Base-by-base conservation (phyloP, 2,797 vertebrate species). In the Sciurus vulgaris region DNA sequence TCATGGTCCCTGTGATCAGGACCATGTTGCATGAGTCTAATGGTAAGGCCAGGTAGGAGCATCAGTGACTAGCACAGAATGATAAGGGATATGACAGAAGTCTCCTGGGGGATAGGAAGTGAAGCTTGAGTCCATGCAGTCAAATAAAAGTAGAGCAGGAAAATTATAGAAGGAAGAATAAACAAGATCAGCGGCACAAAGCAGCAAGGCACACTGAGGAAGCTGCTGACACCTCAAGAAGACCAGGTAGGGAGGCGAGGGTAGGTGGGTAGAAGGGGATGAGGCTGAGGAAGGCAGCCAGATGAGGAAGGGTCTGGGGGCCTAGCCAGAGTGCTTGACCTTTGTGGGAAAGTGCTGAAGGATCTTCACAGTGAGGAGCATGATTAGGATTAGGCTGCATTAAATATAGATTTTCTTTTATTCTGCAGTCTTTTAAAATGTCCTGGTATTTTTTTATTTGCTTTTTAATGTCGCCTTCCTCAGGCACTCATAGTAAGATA, bases 361-460 rank as follows among this genome's bases (percentile, higher is more conserved):
- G 73, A 49, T 44, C 61, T 51, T 79, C 70, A 61, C 13, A 65
- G 69, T 76, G 13, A 67, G 26, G 56, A 72, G 28, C 6, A 1
- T 30, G 44, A 30, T 65, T 13, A 74, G 33, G 61, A 13, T 44
- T 30, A 49, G 12, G 51, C 28, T 84, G 6, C 35, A 63, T 78
- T 73, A 70, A 78, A 61, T 26, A 81, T 6, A 78, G 49, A 70
- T 78, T 94, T 24, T 6, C 20, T 33, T 96, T 59, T 93, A 76
- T 92, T 90, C 77, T 49, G 20, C 6, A 41, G 47, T 67, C 44
- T 77, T 17, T 92, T 28, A 70, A 63, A 4, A 24, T 44, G 35
- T 41, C 74, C 22, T 61, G 41, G 47, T 20, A 26, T 79, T 49
- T 93, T n/a, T 67, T 86, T 33, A 61, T 65, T 87, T 89, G 24